Percentiles rank a stretch among this genome's conserved stretches.
phyloP scores from a whole-genome alignment of 2,113 vertebrate genomes.

The Corydoras sp. region DNA sequence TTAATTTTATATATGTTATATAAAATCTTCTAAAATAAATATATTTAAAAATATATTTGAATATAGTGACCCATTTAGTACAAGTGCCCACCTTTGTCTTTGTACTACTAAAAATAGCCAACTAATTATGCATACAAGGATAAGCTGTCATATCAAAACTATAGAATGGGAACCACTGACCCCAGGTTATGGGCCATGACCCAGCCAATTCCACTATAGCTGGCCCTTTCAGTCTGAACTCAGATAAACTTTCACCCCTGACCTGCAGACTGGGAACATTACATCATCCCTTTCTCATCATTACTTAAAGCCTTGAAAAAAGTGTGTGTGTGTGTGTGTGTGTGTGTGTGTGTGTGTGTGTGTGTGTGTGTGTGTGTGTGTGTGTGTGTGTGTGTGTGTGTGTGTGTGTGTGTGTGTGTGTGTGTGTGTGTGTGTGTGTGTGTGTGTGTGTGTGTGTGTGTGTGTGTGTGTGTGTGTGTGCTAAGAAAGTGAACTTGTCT shows the following conservation, averaged over 20 bases:
- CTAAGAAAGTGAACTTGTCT: constrained; percentile 10
- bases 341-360: constrained; percentile 9
- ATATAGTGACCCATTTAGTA: too few relatives aligned
- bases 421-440: constrained; percentile 7
- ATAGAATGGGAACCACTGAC: constrained; percentile 16
- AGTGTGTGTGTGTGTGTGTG: not conserved
- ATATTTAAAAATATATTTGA: too few relatives aligned
- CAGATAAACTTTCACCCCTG: constrained; percentile 34
- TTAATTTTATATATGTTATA: too few relatives aligned
- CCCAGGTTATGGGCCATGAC: constrained; percentile 4
- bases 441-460: constrained; percentile 1
- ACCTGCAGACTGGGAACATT: constrained; percentile 38
- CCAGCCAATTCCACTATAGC: constrained; percentile 28
- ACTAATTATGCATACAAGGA: too few relatives aligned
- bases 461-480: constrained; percentile 8
- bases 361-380: not conserved
- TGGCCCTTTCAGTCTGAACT: constrained; percentile 33
- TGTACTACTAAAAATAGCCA: too few relatives aligned
- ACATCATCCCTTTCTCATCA: constrained; percentile 41
- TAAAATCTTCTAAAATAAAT: too few relatives aligned
- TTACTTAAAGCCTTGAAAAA: constrained; percentile 20
- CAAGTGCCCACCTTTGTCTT: not conserved
- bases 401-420: not conserved
- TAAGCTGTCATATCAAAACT: constrained; percentile 24
- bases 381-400: constrained; percentile 11